Conservation (phyloP, 2,113 vertebrate genomes). For the Nettapus auritus region DNA sequence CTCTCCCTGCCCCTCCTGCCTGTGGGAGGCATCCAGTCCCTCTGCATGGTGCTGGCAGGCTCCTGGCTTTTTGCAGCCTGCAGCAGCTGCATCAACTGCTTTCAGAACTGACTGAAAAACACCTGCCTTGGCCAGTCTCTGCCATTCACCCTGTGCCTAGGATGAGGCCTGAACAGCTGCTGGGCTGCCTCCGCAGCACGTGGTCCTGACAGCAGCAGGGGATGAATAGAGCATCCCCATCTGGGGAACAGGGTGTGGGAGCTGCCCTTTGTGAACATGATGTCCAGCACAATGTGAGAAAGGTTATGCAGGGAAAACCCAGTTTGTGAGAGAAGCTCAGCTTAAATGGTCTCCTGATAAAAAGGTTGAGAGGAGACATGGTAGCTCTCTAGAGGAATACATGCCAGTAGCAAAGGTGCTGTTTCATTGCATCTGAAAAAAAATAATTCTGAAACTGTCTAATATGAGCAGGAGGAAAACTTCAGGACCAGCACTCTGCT, state of each 20-base stretch:
- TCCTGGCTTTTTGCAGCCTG: neutral
- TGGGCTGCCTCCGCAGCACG: neutral
- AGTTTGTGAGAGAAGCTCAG: neutral
- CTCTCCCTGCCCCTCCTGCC: slow-evolving; percentile 29
- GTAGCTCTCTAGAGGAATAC: neutral
- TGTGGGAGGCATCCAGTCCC: slow-evolving; percentile 30
- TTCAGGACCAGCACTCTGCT: neutral
- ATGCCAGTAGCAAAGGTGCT: neutral
- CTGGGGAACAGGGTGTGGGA: fast-evolving
- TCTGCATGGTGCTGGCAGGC: neutral
- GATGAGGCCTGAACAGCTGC: neutral
- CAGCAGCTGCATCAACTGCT: neutral
- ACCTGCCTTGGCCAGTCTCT: neutral
- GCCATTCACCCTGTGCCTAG: fast-evolving
- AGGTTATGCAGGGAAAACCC: fast-evolving
- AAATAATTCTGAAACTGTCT: neutral
- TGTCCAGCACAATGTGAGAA: neutral
- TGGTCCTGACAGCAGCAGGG: fast-evolving
- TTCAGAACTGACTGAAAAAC: neutral
- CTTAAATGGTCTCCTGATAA: neutral
- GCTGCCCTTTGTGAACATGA: neutral
- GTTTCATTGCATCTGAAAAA: neutral
- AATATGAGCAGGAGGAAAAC: neutral
- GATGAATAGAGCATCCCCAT: fast-evolving
- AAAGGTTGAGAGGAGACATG: neutral